phyloP scores from a whole-genome alignment of 2,888 invertebrate species.

The Tipula lateralis region DNA sequence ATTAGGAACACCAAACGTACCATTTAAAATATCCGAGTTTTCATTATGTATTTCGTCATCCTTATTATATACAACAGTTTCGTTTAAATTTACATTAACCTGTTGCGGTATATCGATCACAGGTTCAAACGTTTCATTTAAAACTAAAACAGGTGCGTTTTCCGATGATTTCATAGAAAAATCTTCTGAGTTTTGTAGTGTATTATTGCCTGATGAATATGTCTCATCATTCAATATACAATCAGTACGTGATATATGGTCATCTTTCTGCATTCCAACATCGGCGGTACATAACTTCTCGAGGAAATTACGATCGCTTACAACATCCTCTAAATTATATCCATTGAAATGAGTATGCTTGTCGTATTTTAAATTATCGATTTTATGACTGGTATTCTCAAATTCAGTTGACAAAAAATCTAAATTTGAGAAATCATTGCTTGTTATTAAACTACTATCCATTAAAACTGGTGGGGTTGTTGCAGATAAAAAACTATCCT shows the following conservation, averaged over 20 bases:
- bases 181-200: constrained; percentile 44
- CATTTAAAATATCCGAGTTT: constrained; percentile 35
- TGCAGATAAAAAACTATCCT: constrained; percentile 47
- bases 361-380: background rate
- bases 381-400: constrained; percentile 28
- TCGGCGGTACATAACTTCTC: constrained; percentile 47
- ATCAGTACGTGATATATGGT: constrained; percentile 45
- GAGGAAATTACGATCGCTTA: constrained; percentile 44
- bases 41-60: constrained; percentile 31
- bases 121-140: constrained; percentile 27
- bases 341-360: constrained; percentile 36
- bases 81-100: background rate
- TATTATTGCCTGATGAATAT: constrained; percentile 42
- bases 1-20: constrained; percentile 34
- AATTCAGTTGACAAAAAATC: constrained; percentile 34
- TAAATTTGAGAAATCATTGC: constrained; percentile 44
- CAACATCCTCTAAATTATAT: constrained; percentile 45
- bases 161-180: constrained; percentile 6
- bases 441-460: constrained; percentile 46
- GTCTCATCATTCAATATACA: background rate
- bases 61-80: constrained; percentile 32
- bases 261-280: constrained; percentile 46
- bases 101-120: background rate
- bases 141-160: background rate
- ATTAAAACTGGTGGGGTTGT: constrained; percentile 48